A percentile compares a stretch with the other conserved stretches of the same genome.
Conservation (phyloP, 2,888 invertebrate species). For the Villa cingulata region DNA sequence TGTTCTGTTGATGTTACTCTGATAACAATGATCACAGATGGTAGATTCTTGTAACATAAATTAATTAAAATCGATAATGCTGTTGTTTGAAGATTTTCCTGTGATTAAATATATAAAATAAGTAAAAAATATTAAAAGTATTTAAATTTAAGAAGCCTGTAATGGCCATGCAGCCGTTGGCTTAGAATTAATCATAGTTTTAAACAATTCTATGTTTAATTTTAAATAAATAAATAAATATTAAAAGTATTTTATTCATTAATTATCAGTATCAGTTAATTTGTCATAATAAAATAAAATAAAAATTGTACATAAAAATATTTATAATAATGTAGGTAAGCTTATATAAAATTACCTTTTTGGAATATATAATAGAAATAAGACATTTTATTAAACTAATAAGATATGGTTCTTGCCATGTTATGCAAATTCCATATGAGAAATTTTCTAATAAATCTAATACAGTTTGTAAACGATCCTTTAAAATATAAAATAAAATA, state of each 20-base stretch:
- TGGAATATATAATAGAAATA: slow-evolving; percentile 5
- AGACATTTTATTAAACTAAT: slow-evolving; percentile 6
- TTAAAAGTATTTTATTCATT: too few relatives aligned
- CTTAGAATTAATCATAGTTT: too few relatives aligned
- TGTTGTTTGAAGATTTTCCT: neutral
- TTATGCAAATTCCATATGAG: slow-evolving; percentile 9
- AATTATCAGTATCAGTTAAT: too few relatives aligned
- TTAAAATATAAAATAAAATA: neutral
- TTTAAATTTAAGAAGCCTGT: too few relatives aligned
- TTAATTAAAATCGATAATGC: slow-evolving; percentile 8
- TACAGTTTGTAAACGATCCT: neutral
- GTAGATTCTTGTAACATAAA: slow-evolving; percentile 13
- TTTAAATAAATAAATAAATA: too few relatives aligned
- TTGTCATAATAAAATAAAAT: too few relatives aligned
- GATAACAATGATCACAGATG: slow-evolving; percentile 5
- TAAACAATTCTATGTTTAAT: too few relatives aligned
- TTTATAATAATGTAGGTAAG: too few relatives aligned
- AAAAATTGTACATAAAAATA: too few relatives aligned
- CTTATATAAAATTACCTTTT: slow-evolving; percentile 1
- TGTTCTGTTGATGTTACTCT: slow-evolving; percentile 1
- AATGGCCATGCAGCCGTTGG: too few relatives aligned
- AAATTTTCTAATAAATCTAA: slow-evolving; percentile 4
- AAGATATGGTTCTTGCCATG: slow-evolving; percentile 11
- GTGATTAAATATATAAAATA: neutral
- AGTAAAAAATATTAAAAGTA: too few relatives aligned